phyloP scores from a whole-genome alignment of 30 jellyfish, hydroid and myxozoan genomes.

The Morbakka virulenta region DNA sequence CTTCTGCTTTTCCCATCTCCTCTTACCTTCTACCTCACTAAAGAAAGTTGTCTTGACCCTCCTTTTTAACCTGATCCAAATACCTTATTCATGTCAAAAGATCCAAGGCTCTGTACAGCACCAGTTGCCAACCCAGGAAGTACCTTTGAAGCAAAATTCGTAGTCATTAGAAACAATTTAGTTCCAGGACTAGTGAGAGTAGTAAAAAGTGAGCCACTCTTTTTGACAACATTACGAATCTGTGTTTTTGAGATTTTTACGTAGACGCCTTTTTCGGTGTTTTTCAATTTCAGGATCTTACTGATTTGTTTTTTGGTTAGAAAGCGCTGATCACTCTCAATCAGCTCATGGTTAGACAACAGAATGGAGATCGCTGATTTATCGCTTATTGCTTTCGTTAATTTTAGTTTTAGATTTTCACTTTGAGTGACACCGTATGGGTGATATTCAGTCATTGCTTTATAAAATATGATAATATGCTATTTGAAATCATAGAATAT shows the following conservation, averaged over 20 bases:
- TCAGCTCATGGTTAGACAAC: conserved; percentile 38
- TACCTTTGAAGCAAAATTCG: too few relatives aligned
- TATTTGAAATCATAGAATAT: conserved; percentile 2
- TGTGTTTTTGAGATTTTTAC: too few relatives aligned
- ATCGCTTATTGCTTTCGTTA: too few relatives aligned
- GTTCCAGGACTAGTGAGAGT: conserved; percentile 18
- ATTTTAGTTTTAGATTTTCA: too few relatives aligned
- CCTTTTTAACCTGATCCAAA: too few relatives aligned
- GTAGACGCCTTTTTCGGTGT: conserved; percentile 15
- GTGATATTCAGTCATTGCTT: conserved; percentile 23
- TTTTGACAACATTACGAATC: conserved; percentile 29
- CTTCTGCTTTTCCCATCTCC: too few relatives aligned
- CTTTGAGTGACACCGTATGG: conserved; percentile 18
- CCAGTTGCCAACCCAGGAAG: conserved; percentile 27
- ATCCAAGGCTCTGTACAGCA: too few relatives aligned
- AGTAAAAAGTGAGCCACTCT: conserved; percentile 38
- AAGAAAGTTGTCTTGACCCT: too few relatives aligned
- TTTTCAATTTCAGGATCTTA: conserved; percentile 24
- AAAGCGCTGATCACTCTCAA: conserved; percentile 34
- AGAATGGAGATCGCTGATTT: conserved; percentile 21
- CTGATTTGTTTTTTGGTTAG: conserved; percentile 37
- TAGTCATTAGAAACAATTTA: conserved; percentile 25
- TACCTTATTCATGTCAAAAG: too few relatives aligned
- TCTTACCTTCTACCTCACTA: too few relatives aligned
- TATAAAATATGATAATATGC: not conserved